Conservation (phyloP, 2,888 invertebrate genomes). For the Epicampocera succincta region DNA sequence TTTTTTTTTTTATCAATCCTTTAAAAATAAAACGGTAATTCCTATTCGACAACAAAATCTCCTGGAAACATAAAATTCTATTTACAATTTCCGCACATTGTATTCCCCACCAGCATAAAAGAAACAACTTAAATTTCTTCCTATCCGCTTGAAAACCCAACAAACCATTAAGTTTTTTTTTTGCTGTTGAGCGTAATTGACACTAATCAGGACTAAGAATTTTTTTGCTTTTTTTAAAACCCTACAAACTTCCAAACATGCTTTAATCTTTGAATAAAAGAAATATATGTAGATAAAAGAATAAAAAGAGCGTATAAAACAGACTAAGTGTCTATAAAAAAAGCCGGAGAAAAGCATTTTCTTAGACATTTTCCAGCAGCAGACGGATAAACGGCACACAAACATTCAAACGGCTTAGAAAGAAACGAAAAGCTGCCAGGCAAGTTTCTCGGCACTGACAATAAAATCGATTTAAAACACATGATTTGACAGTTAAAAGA, state of each 20-base stretch:
- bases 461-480: constrained; percentile 67
- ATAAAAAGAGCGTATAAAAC: constrained; percentile 1
- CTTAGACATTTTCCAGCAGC: neutral
- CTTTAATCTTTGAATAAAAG: constrained; percentile 24
- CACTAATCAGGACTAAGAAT: constrained; percentile 51
- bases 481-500: constrained; percentile 65
- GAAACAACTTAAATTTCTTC: neutral
- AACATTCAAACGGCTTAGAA: too few species aligned
- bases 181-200: constrained; percentile 43
- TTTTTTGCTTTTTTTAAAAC: constrained; percentile 25
- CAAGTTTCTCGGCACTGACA: constrained; percentile 26
- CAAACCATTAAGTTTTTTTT: constrained; percentile 12
- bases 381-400: neutral
- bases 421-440: constrained; percentile 32
- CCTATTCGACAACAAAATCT: neutral
- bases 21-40: neutral
- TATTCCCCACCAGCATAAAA: neutral
- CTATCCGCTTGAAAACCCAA: neutral
- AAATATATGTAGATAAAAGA: constrained; percentile 8
- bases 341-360: neutral
- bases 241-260: neutral
- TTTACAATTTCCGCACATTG: constrained; percentile 4
- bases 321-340: constrained; percentile 15
- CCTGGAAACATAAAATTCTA: constrained; percentile 2
- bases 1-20: too few species aligned